These are phyloP conservation scores for Lucifuga dentata DNA, from an alignment of 2,113 vertebrate species.

Conservation along the genomic window DNA sequence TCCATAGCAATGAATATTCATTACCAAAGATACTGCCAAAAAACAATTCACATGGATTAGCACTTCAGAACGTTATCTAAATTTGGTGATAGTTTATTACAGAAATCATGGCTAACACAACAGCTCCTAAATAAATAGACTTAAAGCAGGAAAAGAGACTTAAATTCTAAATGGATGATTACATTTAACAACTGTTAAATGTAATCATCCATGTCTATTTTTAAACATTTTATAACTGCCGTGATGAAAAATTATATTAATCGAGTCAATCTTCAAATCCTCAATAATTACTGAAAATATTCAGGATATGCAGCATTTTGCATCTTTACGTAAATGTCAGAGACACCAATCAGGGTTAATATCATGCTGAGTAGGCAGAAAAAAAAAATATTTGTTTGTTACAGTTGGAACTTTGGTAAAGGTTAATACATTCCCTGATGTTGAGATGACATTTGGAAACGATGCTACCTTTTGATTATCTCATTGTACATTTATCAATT, in stretches of 20 bases:
- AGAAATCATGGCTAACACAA: not conserved
- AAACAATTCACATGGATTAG: not conserved
- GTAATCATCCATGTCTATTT: not conserved
- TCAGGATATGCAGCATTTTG: constrained; percentile 18
- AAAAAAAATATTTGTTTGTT: constrained; percentile 48
- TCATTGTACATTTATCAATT: constrained; percentile 41
- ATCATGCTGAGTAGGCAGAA: constrained; percentile 45
- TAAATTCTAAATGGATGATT: too few relatives aligned
- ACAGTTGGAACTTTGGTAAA: constrained; percentile 60
- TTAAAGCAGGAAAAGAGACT: too few relatives aligned
- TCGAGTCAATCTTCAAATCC: not conserved
- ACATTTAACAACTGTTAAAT: too few relatives aligned
- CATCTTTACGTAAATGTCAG: constrained; percentile 61
- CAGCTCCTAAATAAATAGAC: not conserved
- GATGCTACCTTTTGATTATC: constrained; percentile 33
- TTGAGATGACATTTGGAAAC: constrained; percentile 76
- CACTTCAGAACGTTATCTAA: not conserved
- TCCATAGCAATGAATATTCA: constrained; percentile 2
- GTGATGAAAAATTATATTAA: not conserved
- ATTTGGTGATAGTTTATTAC: not conserved
- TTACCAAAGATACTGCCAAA: not conserved
- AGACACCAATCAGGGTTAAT: constrained; percentile 66
- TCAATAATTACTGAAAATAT: constrained; percentile 4
- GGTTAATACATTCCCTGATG: constrained; percentile 81
- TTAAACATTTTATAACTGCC: not conserved